These are phyloP conservation scores for Colius striatus DNA, from an alignment of 2,113 vertebrate species.

Conservation along the genomic window DNA sequence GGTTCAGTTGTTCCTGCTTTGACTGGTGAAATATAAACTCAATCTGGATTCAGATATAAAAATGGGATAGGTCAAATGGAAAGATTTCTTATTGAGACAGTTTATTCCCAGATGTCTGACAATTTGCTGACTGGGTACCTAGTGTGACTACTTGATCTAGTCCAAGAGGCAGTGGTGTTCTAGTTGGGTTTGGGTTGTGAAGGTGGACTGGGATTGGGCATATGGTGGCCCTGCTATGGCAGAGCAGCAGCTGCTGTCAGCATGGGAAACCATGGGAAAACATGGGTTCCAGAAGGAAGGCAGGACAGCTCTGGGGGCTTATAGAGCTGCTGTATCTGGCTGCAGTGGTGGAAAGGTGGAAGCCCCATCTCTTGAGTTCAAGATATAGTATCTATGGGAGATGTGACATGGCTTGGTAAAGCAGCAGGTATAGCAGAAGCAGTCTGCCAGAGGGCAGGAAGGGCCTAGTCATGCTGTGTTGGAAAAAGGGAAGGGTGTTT, in stretches of 20 bases:
- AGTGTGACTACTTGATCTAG: too few relatives aligned
- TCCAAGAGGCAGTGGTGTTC: too few relatives aligned
- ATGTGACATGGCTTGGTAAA: background rate
- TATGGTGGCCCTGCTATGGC: accelerated
- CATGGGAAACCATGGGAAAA: background rate
- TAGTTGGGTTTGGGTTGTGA: background rate
- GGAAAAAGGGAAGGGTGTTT: background rate
- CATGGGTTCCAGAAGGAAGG: accelerated
- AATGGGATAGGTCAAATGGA: background rate
- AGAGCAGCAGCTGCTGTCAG: background rate
- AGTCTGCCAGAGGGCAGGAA: background rate
- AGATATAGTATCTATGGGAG: background rate
- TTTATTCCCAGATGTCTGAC: background rate
- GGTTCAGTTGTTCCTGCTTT: background rate
- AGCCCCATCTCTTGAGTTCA: background rate
- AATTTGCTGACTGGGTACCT: background rate
- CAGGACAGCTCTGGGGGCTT: background rate
- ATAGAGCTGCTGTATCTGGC: background rate
- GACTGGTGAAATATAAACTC: background rate
- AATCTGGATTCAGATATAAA: background rate
- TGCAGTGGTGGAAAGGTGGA: accelerated
- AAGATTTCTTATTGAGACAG: background rate
- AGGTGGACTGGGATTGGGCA: background rate
- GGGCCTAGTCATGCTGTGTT: background rate
- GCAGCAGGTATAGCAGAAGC: background rate